Evolutionary conservation across 2,797 vertebrate genomes (phyloP).

Genomic region (Eutrigla gurnardus): DNA sequence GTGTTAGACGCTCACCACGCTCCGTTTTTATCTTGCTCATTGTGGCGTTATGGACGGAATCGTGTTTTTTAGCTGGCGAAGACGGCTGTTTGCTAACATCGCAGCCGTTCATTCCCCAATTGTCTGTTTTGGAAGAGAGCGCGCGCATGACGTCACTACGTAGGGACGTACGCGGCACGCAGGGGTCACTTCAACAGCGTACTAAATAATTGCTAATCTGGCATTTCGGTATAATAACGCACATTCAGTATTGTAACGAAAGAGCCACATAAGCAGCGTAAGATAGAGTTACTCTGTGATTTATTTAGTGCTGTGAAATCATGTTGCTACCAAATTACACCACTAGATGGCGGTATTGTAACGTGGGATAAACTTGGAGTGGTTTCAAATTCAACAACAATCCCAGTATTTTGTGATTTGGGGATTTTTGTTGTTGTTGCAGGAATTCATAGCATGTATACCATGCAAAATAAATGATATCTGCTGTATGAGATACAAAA

Average conservation of each 20-base stretch:
- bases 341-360: slow-evolving; percentile 66
- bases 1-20: slow-evolving; percentile 13
- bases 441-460: neutral
- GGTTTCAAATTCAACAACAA: slow-evolving; percentile 1
- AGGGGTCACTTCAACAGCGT: neutral
- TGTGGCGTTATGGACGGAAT: neutral
- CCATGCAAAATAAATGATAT: neutral
- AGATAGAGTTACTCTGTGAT: rapidly evolving
- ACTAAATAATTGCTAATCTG: no score
- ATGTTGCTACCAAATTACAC: neutral
- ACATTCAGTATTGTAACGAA: neutral
- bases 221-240: neutral
- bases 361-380: neutral
- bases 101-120: neutral
- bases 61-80: neutral
- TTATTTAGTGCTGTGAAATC: neutral
- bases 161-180: neutral
- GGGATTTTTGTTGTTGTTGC: neutral
- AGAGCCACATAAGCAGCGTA: neutral
- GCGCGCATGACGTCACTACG: slow-evolving; percentile 24
- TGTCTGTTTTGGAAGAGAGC: neutral
- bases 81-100: neutral
- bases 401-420: neutral
- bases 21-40: slow-evolving; percentile 26
- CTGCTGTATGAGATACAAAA: neutral